Evolutionary conservation across 1,140 invertebrate species (phyloP), one percentile per base, ranked within the genome.

Genomic region (Archivesica marissinica): DNA sequence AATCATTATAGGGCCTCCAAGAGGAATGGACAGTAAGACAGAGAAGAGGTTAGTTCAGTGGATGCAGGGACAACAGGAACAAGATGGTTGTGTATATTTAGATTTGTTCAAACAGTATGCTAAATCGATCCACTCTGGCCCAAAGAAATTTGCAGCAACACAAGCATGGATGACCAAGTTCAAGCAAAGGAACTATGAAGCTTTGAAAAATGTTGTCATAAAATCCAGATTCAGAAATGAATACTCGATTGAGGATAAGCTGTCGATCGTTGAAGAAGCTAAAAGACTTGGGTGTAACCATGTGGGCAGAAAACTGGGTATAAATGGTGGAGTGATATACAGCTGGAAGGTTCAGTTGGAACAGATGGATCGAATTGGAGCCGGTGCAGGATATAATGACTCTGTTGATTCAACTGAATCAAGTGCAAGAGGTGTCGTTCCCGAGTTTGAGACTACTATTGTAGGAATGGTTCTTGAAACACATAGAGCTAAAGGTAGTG

Each of bases 41-140:
- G 80, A 83, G 33, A 83, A 83, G 50, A 83, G 75, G 50, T n/a
- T 83, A n/a, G 80, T 83, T 30, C 80, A 83, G 33, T 83, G 80
- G 80, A 83, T 83, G 80, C n/a, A 41, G 35, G 80, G 75, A 75
- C 80, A 83, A 59, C 80, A 83, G 35, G 66, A 74, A 23, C 9
- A 83, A 39, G 38, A 83, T 61, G 80, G 80, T 54, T 83, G 80
- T 83, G 80, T 83, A 11, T 83, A 75, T 54, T 44, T 83, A 35
- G 80, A 83, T 59, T 39, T 83, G 3, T 83, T 83, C 38, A 83
- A 83, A 66, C 3, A 83, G 30, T 83, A 83, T 83, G 80, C 80
- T 39, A 83, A 75, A 56, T 83, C 80, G 17, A 25, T 83, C n/a
- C 66, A 83, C 80, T 70, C 80, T 7, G 80, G 80, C 33, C 68